phyloP scores from a whole-genome alignment of 2,113 vertebrate species.

The Nestor notabilis region DNA sequence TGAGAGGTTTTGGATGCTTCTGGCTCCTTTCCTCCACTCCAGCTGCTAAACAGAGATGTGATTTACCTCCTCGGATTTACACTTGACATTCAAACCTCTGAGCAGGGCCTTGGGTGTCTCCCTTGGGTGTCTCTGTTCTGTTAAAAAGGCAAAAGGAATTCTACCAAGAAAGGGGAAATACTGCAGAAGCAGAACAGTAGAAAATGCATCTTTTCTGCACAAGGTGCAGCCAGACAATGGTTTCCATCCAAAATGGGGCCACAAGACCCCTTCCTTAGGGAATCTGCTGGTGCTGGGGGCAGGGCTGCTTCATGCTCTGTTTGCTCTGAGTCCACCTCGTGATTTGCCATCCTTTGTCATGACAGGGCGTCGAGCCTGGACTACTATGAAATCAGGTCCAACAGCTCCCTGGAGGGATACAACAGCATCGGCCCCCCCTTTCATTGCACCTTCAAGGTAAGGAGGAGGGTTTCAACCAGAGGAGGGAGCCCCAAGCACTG shows the following conservation, averaged over 20 bases:
- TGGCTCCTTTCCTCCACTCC: neutral
- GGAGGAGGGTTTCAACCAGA: fast-evolving
- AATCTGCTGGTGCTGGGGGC: neutral
- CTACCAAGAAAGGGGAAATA: neutral
- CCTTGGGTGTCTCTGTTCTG: neutral
- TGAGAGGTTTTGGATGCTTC: neutral
- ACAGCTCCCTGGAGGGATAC: constrained; percentile 71
- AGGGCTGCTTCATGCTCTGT: neutral
- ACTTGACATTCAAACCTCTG: fast-evolving
- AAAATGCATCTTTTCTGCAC: neutral
- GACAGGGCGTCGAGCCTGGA: constrained; percentile 81
- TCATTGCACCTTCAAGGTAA: constrained; percentile 83
- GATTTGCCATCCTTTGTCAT: neutral
- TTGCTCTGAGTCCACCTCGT: fast-evolving
- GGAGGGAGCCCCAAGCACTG: neutral
- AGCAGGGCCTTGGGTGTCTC: neutral
- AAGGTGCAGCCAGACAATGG: fast-evolving
- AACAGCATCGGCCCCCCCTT: constrained; percentile 76
- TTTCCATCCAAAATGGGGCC: neutral
- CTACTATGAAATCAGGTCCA: constrained; percentile 83
- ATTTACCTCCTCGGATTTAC: neutral
- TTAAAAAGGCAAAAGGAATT: neutral
- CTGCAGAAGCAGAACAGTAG: neutral
- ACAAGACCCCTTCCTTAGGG: neutral
- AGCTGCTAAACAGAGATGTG: neutral